Evolutionary conservation across 30 jellyfish, hydroid and myxozoan genomes (phyloP), one percentile per base, ranked within the genome.

Genomic region (Rhopilema esculentum): DNA sequence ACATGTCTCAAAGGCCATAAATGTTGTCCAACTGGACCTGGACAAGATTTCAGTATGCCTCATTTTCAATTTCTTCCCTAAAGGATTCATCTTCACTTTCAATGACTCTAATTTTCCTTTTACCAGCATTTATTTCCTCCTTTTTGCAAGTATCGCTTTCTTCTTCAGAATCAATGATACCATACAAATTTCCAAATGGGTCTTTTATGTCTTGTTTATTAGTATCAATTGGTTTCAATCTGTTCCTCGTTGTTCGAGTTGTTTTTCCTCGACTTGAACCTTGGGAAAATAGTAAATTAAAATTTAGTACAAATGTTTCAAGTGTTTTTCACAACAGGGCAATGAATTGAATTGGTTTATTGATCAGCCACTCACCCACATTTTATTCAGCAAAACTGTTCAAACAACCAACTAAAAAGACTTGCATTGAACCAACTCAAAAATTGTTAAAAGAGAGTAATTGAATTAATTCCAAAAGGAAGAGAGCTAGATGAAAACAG

Each of bases 131-230:
- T 27, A 8, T 30, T 25, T 24, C 70, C 22, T n/a, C 65, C 22
- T 68, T 63, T 25, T 26, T 62, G 1, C 27, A 32, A 0, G 62
- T 66, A n/a, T 85, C 86, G 18, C 76, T 83, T 62, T 87, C 76
- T 57, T 61, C 93, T 31, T 85, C 94, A 72, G 94, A 64, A n/a
- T 85, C 94, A 49, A 85, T 74, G 48, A 85, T 49, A 0, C 94
- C 94, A 30, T 53, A 17, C 49, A 85, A 69, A 50, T 85, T 85
- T 15, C 88, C 94, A 85, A 85, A 85, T 4, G 74, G 48, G 72
- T 64, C 40, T 0, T 21, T 69, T 19, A 25, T 61, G 2, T 21
- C 25, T 53, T 52, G 75, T 16, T 12, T 30, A 16, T 63, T 8
- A 1, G n/a, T 67, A 29, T 33, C 68, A 1, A 24, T 22, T 29